These are phyloP conservation scores for Panthera uncia DNA, from an alignment of 2,113 vertebrate species.

Conservation along the genomic window DNA sequence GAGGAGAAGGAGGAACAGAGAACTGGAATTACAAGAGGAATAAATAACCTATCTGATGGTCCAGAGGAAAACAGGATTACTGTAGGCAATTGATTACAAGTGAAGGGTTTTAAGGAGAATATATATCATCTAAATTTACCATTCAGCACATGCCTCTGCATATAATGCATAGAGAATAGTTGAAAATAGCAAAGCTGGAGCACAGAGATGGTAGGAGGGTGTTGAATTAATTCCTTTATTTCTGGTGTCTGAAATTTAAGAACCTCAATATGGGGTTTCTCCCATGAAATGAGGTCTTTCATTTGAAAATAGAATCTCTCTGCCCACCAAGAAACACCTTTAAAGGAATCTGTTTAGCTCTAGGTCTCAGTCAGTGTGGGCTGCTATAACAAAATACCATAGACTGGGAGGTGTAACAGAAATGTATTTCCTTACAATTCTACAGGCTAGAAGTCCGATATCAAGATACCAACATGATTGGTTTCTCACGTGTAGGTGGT, in stretches of 20 bases:
- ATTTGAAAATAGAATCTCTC: neutral
- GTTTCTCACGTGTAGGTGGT: neutral
- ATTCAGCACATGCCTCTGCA: neutral
- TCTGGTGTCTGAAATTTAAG: neutral
- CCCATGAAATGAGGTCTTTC: neutral
- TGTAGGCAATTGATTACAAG: neutral
- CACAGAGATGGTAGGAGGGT: neutral
- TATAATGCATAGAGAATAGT: neutral
- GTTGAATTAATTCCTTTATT: neutral
- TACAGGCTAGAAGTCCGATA: neutral
- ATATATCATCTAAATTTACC: neutral
- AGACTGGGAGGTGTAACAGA: neutral
- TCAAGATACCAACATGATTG: too few relatives aligned
- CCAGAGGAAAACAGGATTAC: neutral
- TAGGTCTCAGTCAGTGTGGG: neutral
- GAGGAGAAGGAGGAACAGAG: neutral
- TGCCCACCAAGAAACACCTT: neutral
- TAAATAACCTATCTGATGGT: neutral
- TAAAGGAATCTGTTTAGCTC: neutral
- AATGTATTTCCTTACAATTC: neutral
- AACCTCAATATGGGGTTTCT: neutral
- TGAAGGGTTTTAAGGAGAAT: neutral
- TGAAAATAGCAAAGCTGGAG: neutral
- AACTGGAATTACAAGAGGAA: neutral
- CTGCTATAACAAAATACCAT: neutral